Base-by-base conservation (phyloP, 2,888 invertebrate species). In the Trissonchulus latispiculum region DNA sequence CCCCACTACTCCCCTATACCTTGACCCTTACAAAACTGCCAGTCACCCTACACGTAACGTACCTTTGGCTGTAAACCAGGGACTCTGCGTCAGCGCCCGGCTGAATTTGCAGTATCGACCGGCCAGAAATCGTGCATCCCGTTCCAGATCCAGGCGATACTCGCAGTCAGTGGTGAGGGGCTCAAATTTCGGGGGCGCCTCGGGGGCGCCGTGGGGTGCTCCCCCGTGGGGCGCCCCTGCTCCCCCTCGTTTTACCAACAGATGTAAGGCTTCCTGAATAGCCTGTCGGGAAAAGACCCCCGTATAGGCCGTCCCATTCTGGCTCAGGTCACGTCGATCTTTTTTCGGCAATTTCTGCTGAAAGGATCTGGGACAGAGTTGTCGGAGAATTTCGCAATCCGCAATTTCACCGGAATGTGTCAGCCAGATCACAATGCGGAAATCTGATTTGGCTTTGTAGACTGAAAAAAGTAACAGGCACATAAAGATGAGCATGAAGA, bases 71-170 rank as follows among this genome's bases (percentile, higher is more conserved):
- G 23, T 23, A 48, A 48, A 48, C 48, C 48, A 48, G 48, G 33
- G 36, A 68, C 69, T 68, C 33, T 68, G 69, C n/a, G 33, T 28
- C 69, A 68, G 3, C n/a, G 8, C 8, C n/a, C 69, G 69, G 36
- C 69, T 68, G 36, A 35, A 68, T 36, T 68, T 68, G 33, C 36
- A 36, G 36, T 68, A 68, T 68, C 69, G 69, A 36, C 69, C 69
- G 15, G 36, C 69, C 2, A 68, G 48, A 23, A 15, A 48, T 8
- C 8, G 48, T 8, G 48, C 23, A 23, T 48, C 48, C 23, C 48
- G 48, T 15, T 8, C 23, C 8, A 48, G 48, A 48, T 23, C 48
- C 8, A 48, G 48, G 8, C 48, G 48, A 8, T 15, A 15, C 8
- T 8, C 8, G n/a, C n/a, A n/a, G n/a, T n/a, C n/a, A n/a, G n/a